Conservation (phyloP, 2,113 vertebrate species). For the Solea senegalensis region DNA sequence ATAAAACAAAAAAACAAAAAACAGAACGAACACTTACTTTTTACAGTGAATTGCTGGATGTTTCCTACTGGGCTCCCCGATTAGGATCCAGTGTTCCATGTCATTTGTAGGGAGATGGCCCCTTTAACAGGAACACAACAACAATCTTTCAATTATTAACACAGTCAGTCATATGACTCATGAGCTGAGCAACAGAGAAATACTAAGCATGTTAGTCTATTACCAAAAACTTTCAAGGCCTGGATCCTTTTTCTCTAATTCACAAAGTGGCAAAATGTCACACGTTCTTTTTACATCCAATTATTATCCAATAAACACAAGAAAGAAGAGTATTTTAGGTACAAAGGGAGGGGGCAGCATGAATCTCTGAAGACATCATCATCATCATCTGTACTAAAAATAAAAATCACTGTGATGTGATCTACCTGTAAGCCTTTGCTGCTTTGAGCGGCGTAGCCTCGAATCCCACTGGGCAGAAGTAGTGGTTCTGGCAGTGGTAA, state of each 20-base stretch:
- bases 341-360: no score
- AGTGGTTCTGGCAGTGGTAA: slow-evolving; percentile 99
- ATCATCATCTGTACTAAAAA: no score
- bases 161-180: background rate
- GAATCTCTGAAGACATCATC: no score
- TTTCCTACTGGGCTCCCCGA: slow-evolving; percentile 97
- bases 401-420: background rate
- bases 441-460: slow-evolving; percentile 96
- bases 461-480: slow-evolving; percentile 98
- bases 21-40: slow-evolving; percentile 81
- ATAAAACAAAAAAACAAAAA: background rate
- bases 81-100: slow-evolving; percentile 96
- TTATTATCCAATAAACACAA: no score
- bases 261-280: no score
- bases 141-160: background rate
- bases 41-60: slow-evolving; percentile 98
- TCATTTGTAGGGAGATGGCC: slow-evolving; percentile 87
- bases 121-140: slow-evolving; percentile 73
- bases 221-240: background rate
- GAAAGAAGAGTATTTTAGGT: no score
- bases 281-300: no score
- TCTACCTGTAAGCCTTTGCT: slow-evolving; percentile 92
- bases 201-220: no score
- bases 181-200: no score
- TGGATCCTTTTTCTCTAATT: background rate